A percentile compares a stretch with the other conserved stretches of the same genome.
Evolutionary conservation across 2,888 invertebrate species (phyloP).

Genomic region (Mythimna ferrago): DNA sequence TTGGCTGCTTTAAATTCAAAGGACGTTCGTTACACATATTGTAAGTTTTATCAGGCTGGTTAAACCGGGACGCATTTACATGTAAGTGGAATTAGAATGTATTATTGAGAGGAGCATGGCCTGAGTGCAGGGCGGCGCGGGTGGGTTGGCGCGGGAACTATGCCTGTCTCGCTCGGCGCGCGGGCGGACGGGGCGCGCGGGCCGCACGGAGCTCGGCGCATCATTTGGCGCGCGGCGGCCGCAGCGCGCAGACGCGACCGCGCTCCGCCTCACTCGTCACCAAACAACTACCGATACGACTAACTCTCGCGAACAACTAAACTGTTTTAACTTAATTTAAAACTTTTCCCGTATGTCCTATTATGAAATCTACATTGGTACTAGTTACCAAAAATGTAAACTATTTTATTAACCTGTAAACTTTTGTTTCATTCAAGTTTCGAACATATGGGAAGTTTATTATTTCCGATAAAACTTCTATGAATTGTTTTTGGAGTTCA

Average conservation of each 20-base stretch:
- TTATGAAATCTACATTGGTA: not conserved
- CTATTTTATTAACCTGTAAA: not conserved
- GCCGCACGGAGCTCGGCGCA: conserved; percentile 10
- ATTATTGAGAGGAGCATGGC: conserved; percentile 42
- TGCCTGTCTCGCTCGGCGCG: not conserved
- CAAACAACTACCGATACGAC: not conserved
- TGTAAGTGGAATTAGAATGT: conserved; percentile 49
- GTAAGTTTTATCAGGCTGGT: conserved; percentile 22
- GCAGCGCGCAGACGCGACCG: conserved; percentile 32
- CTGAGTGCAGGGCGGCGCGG: conserved; percentile 30
- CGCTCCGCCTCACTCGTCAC: conserved; percentile 18
- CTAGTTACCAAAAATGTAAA: not conserved
- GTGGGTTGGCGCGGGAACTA: not conserved
- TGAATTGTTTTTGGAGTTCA: not conserved
- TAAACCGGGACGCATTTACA: conserved; percentile 31
- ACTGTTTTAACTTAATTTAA: conserved; percentile 30
- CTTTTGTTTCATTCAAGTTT: not conserved
- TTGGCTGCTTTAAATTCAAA: conserved; percentile 11
- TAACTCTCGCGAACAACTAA: conserved; percentile 21
- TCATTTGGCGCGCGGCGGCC: conserved; percentile 9
- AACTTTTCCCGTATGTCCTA: conserved; percentile 29
- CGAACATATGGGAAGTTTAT: not conserved
- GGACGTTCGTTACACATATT: conserved; percentile 3
- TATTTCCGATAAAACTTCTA: not conserved
- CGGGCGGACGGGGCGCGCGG: not conserved